Base-by-base conservation (phyloP, 37 sponge, comb jelly and placozoan genomes). In the Crambe crambe region DNA sequence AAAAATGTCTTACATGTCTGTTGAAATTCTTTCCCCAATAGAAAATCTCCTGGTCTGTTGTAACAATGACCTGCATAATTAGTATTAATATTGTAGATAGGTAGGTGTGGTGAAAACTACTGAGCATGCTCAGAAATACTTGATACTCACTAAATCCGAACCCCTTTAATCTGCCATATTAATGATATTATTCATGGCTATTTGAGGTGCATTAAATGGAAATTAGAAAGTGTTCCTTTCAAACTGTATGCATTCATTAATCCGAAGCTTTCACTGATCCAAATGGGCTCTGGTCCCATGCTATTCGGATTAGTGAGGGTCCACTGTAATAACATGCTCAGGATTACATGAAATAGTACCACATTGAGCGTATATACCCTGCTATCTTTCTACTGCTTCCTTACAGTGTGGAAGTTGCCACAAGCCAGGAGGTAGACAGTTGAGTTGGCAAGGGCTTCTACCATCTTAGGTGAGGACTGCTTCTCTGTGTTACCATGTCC, bases 401-500 rank as follows among this genome's bases (percentile, higher is more conserved):
- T 78, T 21, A 91, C 82, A 56, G 92, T 91, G 58, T 91, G 92
- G 41, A 79, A 82, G 44, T 72, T 83, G 0, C 92, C 92, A 83
- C 92, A 91, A 35, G 76, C 82, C 21, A 86, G 51, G 26, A 86
- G 80, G 60, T 83, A 69, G 37, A 91, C 80, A 30, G 44, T 41
- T 56, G 70, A 34, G 18, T 74, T 72, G 9, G 58, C 27, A 1
- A 91, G 76, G 0, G 65, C 44, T 29, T 63, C 34, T 0, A 91
- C 92, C 30, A 79, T 37, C 54, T 51, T 74, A 31, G 92, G 87
- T 1, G 43, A 44, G 12, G 72, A 56, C 30, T 86, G 87, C 22
- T 79, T 91, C 72, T 86, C 92, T 9, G 72, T 80, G 68, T 78
- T 47, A 0, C 92, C 87, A 69, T 86, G 92, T 29, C 92, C 92